A percentile compares a stretch with the other conserved stretches of the same genome.
phyloP scores from a whole-genome alignment of 2,888 invertebrate species.

The Beris chalybata region DNA sequence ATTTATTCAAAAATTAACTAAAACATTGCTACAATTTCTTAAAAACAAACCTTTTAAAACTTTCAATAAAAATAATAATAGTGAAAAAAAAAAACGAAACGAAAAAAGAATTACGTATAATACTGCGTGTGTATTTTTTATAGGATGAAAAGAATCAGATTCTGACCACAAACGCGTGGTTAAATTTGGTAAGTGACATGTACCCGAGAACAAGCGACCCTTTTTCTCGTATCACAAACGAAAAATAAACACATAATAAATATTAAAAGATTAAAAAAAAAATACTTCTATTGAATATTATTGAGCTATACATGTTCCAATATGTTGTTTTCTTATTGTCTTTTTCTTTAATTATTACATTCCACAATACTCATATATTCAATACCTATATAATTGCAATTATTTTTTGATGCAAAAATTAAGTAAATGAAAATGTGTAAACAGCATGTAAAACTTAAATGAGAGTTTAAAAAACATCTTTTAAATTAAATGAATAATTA shows the following conservation, averaged over 20 bases:
- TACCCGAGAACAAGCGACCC: constrained; percentile 49
- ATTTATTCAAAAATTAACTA: constrained; percentile 9
- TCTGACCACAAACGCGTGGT: constrained; percentile 97
- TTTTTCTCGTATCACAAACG: constrained; percentile 28
- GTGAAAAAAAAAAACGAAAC: constrained; percentile 31
- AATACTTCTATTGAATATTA: constrained; percentile 18
- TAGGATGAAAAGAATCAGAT: constrained; percentile 99
- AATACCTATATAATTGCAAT: no score
- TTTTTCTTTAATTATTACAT: no score
- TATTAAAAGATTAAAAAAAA: constrained; percentile 21
- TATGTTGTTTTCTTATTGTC: constrained; percentile 12
- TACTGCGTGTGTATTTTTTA: constrained; percentile 57
- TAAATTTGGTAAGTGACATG: constrained; percentile 91
- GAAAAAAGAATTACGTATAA: constrained; percentile 36
- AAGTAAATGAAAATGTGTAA: no score
- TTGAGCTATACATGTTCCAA: constrained; percentile 14
- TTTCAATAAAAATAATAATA: constrained; percentile 27
- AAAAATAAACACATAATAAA: constrained; percentile 32
- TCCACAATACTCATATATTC: no score
- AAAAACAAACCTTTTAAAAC: not conserved
- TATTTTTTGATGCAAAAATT: no score
- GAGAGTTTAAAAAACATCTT: not conserved
- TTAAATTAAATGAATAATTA: constrained; percentile 2
- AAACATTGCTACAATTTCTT: not conserved
- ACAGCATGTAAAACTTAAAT: no score